phyloP scores from a whole-genome alignment of 2,888 invertebrate species.

The Pomacea canaliculata region DNA sequence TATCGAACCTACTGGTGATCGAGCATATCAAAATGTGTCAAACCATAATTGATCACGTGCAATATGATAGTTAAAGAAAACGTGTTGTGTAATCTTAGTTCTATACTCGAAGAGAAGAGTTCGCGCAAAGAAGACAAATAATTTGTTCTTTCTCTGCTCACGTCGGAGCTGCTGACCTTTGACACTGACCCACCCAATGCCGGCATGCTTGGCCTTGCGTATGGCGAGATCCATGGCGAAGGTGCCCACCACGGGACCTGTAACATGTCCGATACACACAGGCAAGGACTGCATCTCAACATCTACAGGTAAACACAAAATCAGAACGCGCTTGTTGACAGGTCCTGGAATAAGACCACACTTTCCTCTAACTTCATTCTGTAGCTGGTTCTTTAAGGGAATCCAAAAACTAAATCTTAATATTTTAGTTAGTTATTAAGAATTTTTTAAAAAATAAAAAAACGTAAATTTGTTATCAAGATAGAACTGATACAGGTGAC shows the following conservation, averaged over 20 bases:
- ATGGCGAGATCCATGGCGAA: constrained; percentile 78
- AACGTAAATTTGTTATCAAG: not conserved
- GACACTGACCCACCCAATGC: constrained; percentile 87
- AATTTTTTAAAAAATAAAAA: no score
- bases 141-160: no score
- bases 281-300: not conserved
- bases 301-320: not conserved
- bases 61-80: not conserved
- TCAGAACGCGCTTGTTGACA: not conserved
- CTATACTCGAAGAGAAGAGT: not conserved
- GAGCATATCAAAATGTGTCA: no score
- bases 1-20: no score
- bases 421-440: no score
- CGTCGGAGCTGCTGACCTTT: constrained; percentile 73
- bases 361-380: not conserved
- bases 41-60: no score
- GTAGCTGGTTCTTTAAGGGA: no score
- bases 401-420: not conserved
- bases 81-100: not conserved
- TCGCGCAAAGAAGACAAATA: no score
- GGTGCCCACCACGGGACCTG: constrained; percentile 67
- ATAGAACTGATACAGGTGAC: not conserved
- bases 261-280: constrained; percentile 1
- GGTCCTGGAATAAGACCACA: not conserved
- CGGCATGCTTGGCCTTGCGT: constrained; percentile 82